Conservation (phyloP, 2,113 vertebrate species). For the Rostratula benghalensis region DNA sequence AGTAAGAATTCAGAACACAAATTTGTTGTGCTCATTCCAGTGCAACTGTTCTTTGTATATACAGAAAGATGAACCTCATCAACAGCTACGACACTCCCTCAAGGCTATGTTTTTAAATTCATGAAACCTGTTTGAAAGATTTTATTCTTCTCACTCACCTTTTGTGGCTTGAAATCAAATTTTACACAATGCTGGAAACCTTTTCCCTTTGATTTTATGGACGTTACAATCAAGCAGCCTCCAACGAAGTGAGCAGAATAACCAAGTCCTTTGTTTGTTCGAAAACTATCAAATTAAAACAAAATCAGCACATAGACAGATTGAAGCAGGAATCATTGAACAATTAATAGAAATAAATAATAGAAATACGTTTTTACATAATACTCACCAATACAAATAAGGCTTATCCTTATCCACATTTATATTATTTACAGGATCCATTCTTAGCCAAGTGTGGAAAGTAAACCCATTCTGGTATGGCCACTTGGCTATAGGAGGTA, state of each 20-base stretch:
- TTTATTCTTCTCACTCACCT: slow-evolving; percentile 77
- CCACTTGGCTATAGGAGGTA: slow-evolving; percentile 98
- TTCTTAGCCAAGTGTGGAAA: slow-evolving; percentile 97
- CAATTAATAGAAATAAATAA: neutral
- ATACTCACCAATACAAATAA: slow-evolving; percentile 95
- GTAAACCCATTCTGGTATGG: slow-evolving; percentile 98
- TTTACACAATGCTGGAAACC: slow-evolving; percentile 99
- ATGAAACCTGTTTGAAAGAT: neutral
- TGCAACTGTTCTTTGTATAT: neutral
- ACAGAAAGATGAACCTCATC: neutral
- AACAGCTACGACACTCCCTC: neutral
- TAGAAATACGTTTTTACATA: neutral
- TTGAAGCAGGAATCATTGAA: neutral
- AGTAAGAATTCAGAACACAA: neutral
- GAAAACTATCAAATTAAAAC: slow-evolving; percentile 82
- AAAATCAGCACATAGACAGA: neutral
- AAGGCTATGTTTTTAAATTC: neutral
- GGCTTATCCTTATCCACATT: slow-evolving; percentile 99
- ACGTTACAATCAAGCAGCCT: slow-evolving; percentile 94
- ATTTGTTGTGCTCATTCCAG: neutral
- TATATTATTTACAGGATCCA: slow-evolving; percentile 98
- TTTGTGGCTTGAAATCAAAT: slow-evolving; percentile 98
- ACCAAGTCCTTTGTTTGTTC: slow-evolving; percentile 96
- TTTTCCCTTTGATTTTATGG: slow-evolving; percentile 97
- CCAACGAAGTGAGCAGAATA: slow-evolving; percentile 99